Percentiles rank a stretch among this genome's conserved stretches.
These are phyloP conservation scores for Leucoptera coffeella DNA, from an alignment of 2,888 invertebrate genomes.

Conservation along the genomic window DNA sequence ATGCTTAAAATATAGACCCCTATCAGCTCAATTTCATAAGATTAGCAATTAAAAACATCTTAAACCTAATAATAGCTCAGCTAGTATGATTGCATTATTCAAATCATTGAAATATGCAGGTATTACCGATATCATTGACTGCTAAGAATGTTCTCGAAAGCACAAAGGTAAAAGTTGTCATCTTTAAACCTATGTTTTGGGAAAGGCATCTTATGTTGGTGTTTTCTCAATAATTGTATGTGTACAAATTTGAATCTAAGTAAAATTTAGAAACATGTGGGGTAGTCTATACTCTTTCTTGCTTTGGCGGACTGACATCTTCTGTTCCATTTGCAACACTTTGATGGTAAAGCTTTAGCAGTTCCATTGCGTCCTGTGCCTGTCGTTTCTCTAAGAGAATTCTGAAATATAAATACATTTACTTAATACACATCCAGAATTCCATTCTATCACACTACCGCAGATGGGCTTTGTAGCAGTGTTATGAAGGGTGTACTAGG, in stretches of 20 bases:
- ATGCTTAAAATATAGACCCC: too few relatives aligned
- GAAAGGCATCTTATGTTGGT: slow-evolving; percentile 38
- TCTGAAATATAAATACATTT: slow-evolving; percentile 44
- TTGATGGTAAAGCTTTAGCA: slow-evolving; percentile 68
- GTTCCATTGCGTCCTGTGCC: slow-evolving; percentile 81
- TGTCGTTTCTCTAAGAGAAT: slow-evolving; percentile 76
- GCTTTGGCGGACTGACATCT: slow-evolving; percentile 38
- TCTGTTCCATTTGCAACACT: slow-evolving; percentile 49
- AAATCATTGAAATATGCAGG: too few relatives aligned
- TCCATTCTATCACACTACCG: too few relatives aligned
- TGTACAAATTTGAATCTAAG: slow-evolving; percentile 47
- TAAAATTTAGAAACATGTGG: slow-evolving; percentile 26
- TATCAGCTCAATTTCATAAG: slow-evolving; percentile 50
- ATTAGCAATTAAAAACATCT: slow-evolving; percentile 30
- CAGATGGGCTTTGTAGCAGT: too few relatives aligned
- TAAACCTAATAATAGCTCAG: too few relatives aligned
- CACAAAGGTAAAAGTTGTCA: slow-evolving; percentile 6
- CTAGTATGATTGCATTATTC: too few relatives aligned
- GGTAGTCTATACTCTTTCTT: slow-evolving; percentile 34
- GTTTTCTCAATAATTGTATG: slow-evolving; percentile 14
- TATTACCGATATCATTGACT: too few relatives aligned
- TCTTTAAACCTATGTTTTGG: slow-evolving; percentile 11
- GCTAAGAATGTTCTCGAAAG: slow-evolving; percentile 2
- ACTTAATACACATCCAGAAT: too few relatives aligned
- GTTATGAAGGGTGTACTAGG: too few relatives aligned